Conservation (phyloP, 2,888 invertebrate genomes). For the Leptinotarsa haldemani region DNA sequence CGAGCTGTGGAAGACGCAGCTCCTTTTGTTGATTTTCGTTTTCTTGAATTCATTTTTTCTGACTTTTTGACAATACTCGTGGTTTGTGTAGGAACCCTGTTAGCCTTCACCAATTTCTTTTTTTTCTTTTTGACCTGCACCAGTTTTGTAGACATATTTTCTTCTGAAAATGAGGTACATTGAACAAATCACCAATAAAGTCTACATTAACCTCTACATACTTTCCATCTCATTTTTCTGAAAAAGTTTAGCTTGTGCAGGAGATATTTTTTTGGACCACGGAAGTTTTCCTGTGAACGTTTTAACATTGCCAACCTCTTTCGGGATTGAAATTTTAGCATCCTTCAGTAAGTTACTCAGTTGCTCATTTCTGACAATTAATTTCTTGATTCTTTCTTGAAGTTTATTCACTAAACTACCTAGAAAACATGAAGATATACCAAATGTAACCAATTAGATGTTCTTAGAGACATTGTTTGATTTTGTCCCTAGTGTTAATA, state of each 20-base stretch:
- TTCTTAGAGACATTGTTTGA: neutral
- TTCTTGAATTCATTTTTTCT: conserved; percentile 40
- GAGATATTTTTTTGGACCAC: conserved; percentile 59
- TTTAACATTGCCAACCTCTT: conserved; percentile 56
- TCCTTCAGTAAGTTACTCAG: conserved; percentile 61
- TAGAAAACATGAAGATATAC: conserved; percentile 44
- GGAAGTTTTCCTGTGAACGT: conserved; percentile 52
- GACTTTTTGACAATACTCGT: conserved; percentile 19
- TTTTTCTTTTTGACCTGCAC: conserved; percentile 35
- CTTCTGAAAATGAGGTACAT: conserved; percentile 45
- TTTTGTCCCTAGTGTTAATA: no score
- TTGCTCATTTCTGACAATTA: conserved; percentile 63
- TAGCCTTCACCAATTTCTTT: conserved; percentile 22
- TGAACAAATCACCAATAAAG: neutral
- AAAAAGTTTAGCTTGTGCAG: conserved; percentile 57
- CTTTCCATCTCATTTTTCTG: conserved; percentile 60
- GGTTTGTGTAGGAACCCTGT: conserved; percentile 25
- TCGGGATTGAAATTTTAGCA: conserved; percentile 63
- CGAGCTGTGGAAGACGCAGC: conserved; percentile 43
- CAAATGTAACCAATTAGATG: neutral
- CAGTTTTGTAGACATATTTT: conserved; percentile 43
- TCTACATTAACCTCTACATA: conserved; percentile 45
- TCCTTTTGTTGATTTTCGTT: conserved; percentile 36
- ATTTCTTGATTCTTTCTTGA: conserved; percentile 60
- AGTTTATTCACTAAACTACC: conserved; percentile 61